These are phyloP conservation scores for Phaenicophaeus curvirostris DNA, from an alignment of 2,797 vertebrate genomes.

Conservation along the genomic window DNA sequence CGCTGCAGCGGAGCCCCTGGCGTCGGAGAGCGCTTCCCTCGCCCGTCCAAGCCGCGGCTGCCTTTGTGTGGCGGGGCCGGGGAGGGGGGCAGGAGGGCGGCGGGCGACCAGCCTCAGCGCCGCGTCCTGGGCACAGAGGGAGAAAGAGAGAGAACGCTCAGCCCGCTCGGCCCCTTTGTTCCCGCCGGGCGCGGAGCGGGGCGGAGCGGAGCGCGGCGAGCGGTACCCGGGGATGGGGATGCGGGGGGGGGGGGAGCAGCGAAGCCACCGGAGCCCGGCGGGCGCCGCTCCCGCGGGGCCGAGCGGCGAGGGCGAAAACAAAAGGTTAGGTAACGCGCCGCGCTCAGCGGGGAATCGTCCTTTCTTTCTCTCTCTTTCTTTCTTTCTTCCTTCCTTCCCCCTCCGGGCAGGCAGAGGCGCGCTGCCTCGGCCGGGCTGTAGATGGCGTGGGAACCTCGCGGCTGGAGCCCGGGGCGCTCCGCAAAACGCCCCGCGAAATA, in stretches of 20 bases:
- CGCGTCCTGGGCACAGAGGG: slow-evolving; percentile 60
- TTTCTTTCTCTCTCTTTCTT: neutral
- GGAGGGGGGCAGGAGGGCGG: slow-evolving; percentile 11
- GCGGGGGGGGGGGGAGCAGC: neutral
- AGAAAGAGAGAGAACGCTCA: slow-evolving; percentile 49
- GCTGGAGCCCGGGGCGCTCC: slow-evolving; percentile 52
- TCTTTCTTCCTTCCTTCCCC: neutral
- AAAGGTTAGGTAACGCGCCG: slow-evolving; percentile 8
- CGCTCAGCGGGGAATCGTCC: neutral
- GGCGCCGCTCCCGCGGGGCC: neutral
- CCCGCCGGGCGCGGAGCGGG: neutral
- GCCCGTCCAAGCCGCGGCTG: slow-evolving; percentile 68
- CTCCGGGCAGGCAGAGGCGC: slow-evolving; percentile 46
- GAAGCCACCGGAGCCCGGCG: neutral
- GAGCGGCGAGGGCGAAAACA: neutral
- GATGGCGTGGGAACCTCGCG: slow-evolving; percentile 78
- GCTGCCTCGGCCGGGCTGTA: slow-evolving; percentile 77
- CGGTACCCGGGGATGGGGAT: neutral
- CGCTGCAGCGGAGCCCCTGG: slow-evolving; percentile 59
- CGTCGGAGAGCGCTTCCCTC: slow-evolving; percentile 52
- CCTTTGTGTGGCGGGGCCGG: slow-evolving; percentile 49
- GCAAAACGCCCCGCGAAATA: slow-evolving; percentile 65
- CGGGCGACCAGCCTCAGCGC: slow-evolving; percentile 46
- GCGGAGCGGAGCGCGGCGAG: neutral
- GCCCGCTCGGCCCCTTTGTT: slow-evolving; percentile 33